These are phyloP conservation scores for Solenopsis fugax DNA, from an alignment of 1,140 invertebrate genomes.

Conservation along the genomic window DNA sequence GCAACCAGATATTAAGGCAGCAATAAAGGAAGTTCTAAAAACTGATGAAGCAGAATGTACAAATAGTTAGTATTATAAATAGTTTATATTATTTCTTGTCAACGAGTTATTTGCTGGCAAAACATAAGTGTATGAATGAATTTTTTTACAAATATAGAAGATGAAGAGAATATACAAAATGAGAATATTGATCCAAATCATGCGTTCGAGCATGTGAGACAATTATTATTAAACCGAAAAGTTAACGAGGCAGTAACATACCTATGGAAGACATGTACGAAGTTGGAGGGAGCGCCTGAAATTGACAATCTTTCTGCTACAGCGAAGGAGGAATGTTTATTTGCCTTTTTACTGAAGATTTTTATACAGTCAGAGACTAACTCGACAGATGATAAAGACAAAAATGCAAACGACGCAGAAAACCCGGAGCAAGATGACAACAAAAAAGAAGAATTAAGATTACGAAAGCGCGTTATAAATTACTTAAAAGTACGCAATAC, in stretches of 20 bases:
- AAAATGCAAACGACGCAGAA: slow-evolving; percentile 50
- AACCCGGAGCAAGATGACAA: slow-evolving; percentile 15
- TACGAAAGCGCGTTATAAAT: slow-evolving; percentile 77
- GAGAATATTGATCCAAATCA: slow-evolving; percentile 77
- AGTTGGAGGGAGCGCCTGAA: slow-evolving; percentile 74
- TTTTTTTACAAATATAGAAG: slow-evolving; percentile 44
- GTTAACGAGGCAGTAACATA: slow-evolving; percentile 79
- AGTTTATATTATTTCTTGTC: slow-evolving; percentile 5
- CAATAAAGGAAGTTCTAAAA: slow-evolving; percentile 82
- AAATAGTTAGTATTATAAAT: slow-evolving; percentile 34
- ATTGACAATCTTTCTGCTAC: slow-evolving; percentile 71
- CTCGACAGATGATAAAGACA: neutral
- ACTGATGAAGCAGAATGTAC: slow-evolving; percentile 62
- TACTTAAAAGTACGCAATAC: slow-evolving; percentile 82
- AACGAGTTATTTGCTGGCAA: neutral
- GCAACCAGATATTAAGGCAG: slow-evolving; percentile 82
- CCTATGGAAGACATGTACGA: slow-evolving; percentile 75
- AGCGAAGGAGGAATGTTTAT: slow-evolving; percentile 80
- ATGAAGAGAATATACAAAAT: slow-evolving; percentile 75
- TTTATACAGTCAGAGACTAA: slow-evolving; percentile 81
- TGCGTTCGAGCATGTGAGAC: slow-evolving; percentile 82
- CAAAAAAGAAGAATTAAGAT: slow-evolving; percentile 78
- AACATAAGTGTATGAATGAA: neutral
- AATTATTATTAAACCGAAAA: slow-evolving; percentile 81
- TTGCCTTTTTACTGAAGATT: slow-evolving; percentile 82